Conservation (phyloP, 2,888 invertebrate genomes). For the Digitonthophagus gazella region DNA sequence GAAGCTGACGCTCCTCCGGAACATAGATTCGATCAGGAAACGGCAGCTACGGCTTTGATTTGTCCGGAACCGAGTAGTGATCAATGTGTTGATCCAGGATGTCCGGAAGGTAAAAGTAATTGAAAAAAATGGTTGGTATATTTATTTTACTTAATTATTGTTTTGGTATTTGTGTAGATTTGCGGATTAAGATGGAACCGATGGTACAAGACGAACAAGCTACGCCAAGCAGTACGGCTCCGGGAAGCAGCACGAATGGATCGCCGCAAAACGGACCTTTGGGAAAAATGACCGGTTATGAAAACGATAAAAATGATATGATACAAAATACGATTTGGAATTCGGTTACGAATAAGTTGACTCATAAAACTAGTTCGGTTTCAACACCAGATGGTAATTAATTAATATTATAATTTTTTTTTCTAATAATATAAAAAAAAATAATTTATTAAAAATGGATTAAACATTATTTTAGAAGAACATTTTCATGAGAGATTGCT, state of each 20-base stretch:
- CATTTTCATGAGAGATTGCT: no score
- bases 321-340: slow-evolving; percentile 58
- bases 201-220: slow-evolving; percentile 45
- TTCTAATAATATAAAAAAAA: background rate
- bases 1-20: slow-evolving; percentile 58
- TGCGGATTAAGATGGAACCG: slow-evolving; percentile 72
- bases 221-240: slow-evolving; percentile 45
- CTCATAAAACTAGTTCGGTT: slow-evolving; percentile 71
- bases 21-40: slow-evolving; percentile 56
- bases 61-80: slow-evolving; percentile 50
- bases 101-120: slow-evolving; percentile 52
- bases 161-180: slow-evolving; percentile 56
- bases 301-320: slow-evolving; percentile 52
- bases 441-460: background rate
- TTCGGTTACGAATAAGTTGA: slow-evolving; percentile 55
- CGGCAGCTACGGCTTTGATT: slow-evolving; percentile 52
- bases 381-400: slow-evolving; percentile 79
- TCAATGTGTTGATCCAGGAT: slow-evolving; percentile 49
- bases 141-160: background rate
- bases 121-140: slow-evolving; percentile 1
- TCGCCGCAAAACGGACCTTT: slow-evolving; percentile 36
- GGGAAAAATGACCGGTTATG: slow-evolving; percentile 53
- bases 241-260: slow-evolving; percentile 46
- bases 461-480: background rate
- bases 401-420: background rate